Conservation (phyloP, 2,113 vertebrate genomes). For the Callorhinus ursinus region DNA sequence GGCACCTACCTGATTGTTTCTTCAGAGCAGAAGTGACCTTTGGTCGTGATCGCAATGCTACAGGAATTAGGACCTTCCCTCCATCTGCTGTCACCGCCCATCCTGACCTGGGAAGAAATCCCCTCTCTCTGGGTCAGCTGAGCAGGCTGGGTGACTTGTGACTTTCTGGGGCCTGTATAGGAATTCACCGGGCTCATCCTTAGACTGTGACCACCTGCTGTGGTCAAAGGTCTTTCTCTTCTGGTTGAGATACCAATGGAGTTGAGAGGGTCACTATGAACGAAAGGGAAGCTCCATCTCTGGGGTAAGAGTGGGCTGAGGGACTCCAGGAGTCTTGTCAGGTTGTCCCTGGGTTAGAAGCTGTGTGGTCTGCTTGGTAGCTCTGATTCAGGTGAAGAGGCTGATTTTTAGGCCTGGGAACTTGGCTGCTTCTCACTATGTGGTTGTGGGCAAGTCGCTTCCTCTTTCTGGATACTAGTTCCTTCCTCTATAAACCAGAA, state of each 20-base stretch:
- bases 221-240: neutral
- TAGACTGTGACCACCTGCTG: neutral
- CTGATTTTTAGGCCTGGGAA: neutral
- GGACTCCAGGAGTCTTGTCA: neutral
- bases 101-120: neutral
- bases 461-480: neutral
- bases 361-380: neutral
- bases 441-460: constrained; percentile 8
- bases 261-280: neutral
- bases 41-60: neutral
- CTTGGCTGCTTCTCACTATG: neutral
- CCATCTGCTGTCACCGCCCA: neutral
- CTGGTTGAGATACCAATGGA: neutral
- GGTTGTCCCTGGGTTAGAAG: neutral
- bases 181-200: neutral
- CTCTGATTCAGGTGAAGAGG: neutral
- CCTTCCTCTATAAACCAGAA: constrained; percentile 34
- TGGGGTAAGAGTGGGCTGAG: neutral
- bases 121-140: neutral
- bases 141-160: neutral
- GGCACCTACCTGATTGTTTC: neutral
- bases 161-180: neutral
- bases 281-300: neutral
- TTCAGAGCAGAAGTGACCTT: neutral
- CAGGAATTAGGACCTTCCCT: neutral